phyloP scores from a whole-genome alignment of 2,888 invertebrate genomes.

The Cosmorhoe ocellata region DNA sequence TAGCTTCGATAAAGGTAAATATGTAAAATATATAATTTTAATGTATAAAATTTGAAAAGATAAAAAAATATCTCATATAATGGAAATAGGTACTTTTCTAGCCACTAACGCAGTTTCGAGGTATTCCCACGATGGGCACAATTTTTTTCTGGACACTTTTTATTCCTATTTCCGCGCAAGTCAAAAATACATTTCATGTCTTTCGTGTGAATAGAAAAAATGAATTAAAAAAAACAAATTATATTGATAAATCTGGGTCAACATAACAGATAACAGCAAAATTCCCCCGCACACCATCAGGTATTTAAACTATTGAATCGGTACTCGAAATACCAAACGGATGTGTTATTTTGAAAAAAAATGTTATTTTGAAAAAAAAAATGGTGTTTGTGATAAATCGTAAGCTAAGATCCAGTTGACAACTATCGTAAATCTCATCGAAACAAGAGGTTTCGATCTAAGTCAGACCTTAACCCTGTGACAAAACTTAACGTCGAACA shows the following conservation, averaged over 20 bases:
- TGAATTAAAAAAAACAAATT: too few relatives aligned
- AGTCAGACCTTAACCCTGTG: conserved; percentile 68
- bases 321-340: neutral
- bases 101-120: neutral
- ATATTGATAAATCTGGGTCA: neutral
- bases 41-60: too few relatives aligned
- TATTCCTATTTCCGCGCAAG: too few relatives aligned
- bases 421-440: conserved; percentile 9
- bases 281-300: conserved; percentile 41
- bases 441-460: conserved; percentile 2
- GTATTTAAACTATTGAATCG: neutral
- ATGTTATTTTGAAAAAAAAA: neutral
- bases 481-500: conserved; percentile 72
- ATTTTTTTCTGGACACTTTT: too few relatives aligned
- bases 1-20: neutral
- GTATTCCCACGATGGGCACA: too few relatives aligned
- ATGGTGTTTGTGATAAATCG: neutral
- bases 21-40: neutral
- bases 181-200: too few relatives aligned
- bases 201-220: too few relatives aligned
- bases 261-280: conserved; percentile 59
- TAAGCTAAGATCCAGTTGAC: conserved; percentile 9
- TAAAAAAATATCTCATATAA: too few relatives aligned
- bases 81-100: neutral
- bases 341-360: too few relatives aligned